Conservation (phyloP, 2,888 invertebrate species). For the Resseliella maxima region DNA sequence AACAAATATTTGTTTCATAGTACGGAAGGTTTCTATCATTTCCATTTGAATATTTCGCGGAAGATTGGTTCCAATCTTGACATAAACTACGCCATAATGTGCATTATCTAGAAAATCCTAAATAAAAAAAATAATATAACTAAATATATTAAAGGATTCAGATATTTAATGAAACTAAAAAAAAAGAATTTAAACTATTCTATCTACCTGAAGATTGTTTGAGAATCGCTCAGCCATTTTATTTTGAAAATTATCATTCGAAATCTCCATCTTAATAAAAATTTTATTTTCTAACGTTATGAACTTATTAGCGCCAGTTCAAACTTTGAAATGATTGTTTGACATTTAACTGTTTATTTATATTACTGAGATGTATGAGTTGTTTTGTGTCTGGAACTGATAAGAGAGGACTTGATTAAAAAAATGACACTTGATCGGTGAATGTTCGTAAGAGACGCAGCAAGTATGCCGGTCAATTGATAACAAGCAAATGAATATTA, state of each 20-base stretch:
- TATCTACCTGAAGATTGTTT: background rate
- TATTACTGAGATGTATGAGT: background rate
- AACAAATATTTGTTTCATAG: background rate
- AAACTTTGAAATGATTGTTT: background rate
- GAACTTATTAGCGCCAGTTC: background rate
- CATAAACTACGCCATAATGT: background rate
- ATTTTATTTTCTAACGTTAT: too few species aligned
- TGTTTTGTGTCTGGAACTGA: conserved; percentile 15
- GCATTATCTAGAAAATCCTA: background rate
- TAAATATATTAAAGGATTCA: too few species aligned
- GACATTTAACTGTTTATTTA: background rate
- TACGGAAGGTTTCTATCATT: background rate
- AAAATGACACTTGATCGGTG: conserved; percentile 27
- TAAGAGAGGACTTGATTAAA: conserved; percentile 1
- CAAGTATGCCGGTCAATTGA: background rate
- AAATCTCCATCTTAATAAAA: background rate
- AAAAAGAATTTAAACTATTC: background rate
- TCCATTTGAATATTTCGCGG: background rate
- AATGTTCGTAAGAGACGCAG: background rate
- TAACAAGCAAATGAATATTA: background rate
- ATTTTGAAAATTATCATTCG: background rate
- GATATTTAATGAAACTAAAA: background rate
- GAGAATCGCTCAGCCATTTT: background rate
- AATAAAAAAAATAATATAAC: background rate
- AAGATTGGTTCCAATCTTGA: background rate